Percentiles rank a stretch among this genome's conserved stretches.
phyloP scores from a whole-genome alignment of 2,797 vertebrate species.

The Melanotaenia pygmaea region DNA sequence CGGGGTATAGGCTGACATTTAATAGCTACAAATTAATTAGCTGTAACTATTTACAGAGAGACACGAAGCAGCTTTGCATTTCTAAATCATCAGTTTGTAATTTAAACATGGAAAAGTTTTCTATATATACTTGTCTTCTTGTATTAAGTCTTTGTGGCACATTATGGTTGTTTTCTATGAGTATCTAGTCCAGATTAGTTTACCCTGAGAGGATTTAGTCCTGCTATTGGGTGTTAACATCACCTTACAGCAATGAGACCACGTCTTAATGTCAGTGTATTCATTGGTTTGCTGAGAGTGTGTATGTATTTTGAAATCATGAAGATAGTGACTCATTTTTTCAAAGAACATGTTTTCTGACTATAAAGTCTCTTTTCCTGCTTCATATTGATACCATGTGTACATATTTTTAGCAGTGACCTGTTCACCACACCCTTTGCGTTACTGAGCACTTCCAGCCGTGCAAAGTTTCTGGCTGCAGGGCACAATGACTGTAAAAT shows the following conservation, averaged over 20 bases:
- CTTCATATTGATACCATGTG: constrained; percentile 13
- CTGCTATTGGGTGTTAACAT: neutral
- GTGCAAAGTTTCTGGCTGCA: constrained; percentile 25
- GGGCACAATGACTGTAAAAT: constrained; percentile 33
- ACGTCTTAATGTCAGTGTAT: neutral
- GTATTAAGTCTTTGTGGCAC: neutral
- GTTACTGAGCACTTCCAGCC: neutral
- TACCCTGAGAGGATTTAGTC: neutral
- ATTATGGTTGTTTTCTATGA: neutral
- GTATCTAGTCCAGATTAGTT: neutral
- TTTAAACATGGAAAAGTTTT: neutral
- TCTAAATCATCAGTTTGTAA: neutral
- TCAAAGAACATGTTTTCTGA: neutral
- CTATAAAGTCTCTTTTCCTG: neutral
- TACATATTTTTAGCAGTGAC: constrained; percentile 38
- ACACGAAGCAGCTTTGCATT: neutral
- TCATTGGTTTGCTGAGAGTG: constrained; percentile 1
- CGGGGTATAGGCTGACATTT: neutral
- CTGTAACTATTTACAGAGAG: constrained; percentile 15
- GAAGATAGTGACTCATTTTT: constrained; percentile 34
- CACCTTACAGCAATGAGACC: neutral
- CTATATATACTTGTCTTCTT: neutral
- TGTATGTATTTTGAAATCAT: constrained; percentile 23
- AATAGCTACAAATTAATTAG: constrained; percentile 22
- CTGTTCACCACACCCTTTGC: constrained; percentile 31